Base-by-base conservation (phyloP, 2,888 invertebrate genomes). In the Meteorus cinctellus region DNA sequence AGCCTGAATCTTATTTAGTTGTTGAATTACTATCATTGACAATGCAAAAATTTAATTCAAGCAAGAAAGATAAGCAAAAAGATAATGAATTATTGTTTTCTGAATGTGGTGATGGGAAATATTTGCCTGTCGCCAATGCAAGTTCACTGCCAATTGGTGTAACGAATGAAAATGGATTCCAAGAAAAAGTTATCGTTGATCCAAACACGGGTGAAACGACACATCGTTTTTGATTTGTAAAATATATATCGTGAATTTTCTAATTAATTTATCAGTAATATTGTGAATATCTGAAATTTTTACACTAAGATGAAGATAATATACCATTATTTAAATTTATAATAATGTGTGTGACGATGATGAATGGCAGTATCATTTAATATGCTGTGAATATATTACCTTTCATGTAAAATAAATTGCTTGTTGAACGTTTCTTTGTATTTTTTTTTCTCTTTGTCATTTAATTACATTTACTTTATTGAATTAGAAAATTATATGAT, bases 201-300 rank as follows among this genome's bases (percentile, higher is more conserved):
- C 88, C 88, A 0, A 86, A 85, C 63, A 88, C 88, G 0, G 88
- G 88, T 34, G 88, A 88, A 74, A 83, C 87, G 2, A 86, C 86
- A 75, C 84, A 86, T 65, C 78, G 77, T 62, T 68, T 41, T 68
- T 14, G 72, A 45, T 72, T 48, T 63, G 62, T 75, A 70, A 74
- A 55, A 19, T 29, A 62, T 29, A 5, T 62, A 29, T 62, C 27
- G 29, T 51, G 68, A 10, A 41, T 59, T 69, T 72, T 63, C 34
- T 62, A 24, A 27, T 45, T 41, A 2, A 59, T 36, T 41, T 65
- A 34, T 68, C 16, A 27, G 65, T 34, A 31, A 51, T 70, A 48
- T 70, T 19, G n/a, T 55, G 55, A 55, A 55, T 19, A 55, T 19
- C 19, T 55, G 24, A 8, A 41, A 27, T 65, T 36, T 51, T 31